phyloP scores from a whole-genome alignment of 2,113 vertebrate species.

The Acrocephalus kingi region DNA sequence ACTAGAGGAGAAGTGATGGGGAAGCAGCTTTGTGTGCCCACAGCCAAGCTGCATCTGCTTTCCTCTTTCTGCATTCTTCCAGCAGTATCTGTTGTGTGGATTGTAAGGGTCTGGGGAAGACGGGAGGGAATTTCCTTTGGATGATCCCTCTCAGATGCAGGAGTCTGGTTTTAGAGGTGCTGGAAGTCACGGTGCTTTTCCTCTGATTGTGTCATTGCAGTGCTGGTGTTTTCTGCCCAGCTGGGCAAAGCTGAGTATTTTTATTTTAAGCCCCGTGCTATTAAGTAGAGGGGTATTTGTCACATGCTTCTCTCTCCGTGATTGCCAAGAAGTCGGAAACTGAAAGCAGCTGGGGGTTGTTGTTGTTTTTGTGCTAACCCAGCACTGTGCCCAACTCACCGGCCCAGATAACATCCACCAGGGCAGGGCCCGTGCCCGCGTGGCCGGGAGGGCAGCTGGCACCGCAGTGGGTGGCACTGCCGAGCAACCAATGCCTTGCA shows the following conservation, averaged over 20 bases:
- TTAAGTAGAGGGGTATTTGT: neutral
- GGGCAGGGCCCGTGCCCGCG: conserved; percentile 14
- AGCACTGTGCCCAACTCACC: neutral
- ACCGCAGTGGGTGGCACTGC: neutral
- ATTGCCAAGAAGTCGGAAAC: neutral
- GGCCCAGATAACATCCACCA: neutral
- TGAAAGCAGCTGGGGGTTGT: neutral
- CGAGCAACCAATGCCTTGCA: neutral
- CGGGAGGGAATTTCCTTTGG: neutral
- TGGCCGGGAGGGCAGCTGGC: conserved; percentile 1
- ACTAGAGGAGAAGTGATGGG: neutral
- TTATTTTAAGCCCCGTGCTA: neutral
- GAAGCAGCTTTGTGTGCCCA: neutral
- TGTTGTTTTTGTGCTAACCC: neutral
- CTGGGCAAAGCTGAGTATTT: neutral
- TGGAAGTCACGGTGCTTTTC: neutral
- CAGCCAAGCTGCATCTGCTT: neutral
- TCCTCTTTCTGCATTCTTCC: neutral
- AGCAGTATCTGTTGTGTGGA: neutral
- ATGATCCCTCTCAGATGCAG: neutral
- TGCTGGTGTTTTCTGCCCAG: neutral
- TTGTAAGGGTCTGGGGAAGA: neutral
- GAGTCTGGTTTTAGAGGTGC: neutral
- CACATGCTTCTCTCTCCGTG: neutral
- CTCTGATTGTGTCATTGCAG: fast-evolving